These are phyloP conservation scores for Lindbergichthys nudifrons DNA, from an alignment of 2,797 vertebrate genomes.

Conservation along the genomic window DNA sequence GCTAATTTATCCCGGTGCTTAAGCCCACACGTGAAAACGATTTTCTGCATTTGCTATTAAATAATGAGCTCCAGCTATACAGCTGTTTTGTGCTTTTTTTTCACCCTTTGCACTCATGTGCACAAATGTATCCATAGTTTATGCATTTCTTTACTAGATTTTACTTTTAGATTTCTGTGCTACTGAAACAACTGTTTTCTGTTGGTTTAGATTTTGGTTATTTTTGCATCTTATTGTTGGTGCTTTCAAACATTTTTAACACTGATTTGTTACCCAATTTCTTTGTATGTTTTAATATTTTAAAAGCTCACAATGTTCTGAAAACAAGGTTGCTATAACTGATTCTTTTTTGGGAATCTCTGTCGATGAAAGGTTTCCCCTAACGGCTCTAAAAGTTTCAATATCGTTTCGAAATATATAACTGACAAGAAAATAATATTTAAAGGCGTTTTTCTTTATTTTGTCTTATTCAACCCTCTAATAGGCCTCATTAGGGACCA, in stretches of 20 bases:
- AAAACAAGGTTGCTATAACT: conserved; percentile 16
- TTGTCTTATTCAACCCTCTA: background rate
- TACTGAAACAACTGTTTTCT: conserved; percentile 4
- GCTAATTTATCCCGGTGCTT: conserved; percentile 62
- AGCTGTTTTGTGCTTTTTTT: conserved; percentile 46
- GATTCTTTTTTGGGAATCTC: conserved; percentile 17
- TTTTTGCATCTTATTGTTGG: conserved; percentile 1
- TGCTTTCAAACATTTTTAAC: conserved; percentile 10
- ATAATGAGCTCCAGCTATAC: conserved; percentile 60
- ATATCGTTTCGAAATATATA: background rate
- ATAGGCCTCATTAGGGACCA: background rate
- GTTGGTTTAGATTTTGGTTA: background rate
- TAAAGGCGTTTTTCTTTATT: background rate
- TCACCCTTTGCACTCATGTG: conserved; percentile 23
- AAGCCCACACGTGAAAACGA: conserved; percentile 64
- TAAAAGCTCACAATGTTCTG: conserved; percentile 12
- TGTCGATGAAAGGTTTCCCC: conserved; percentile 19
- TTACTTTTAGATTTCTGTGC: conserved; percentile 18
- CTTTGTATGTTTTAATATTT: background rate
- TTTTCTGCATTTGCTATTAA: conserved; percentile 64
- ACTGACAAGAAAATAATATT: background rate
- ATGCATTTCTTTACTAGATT: conserved; percentile 28
- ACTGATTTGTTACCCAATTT: background rate
- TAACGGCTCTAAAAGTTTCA: background rate
- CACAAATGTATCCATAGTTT: conserved; percentile 21